Conservation (phyloP, 1,140 invertebrate species). For the Drosophila athabasca region DNA sequence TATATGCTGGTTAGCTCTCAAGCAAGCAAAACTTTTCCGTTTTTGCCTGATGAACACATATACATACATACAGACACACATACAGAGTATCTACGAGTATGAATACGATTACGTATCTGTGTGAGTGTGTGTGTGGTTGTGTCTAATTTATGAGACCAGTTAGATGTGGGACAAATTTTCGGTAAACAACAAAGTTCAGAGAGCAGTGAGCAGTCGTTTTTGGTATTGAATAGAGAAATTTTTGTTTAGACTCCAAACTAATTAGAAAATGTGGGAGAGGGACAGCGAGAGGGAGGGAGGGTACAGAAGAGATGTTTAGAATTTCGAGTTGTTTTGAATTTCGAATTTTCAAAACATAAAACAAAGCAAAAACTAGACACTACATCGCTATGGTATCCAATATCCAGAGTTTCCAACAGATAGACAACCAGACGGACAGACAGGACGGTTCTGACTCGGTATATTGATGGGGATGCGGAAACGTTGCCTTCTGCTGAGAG, state of each 20-base stretch:
- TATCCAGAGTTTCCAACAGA: too few species aligned
- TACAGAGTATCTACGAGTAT: conserved; percentile 6
- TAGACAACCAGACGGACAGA: too few species aligned
- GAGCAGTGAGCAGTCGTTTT: neutral
- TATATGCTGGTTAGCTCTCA: conserved; percentile 72
- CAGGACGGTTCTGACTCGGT: too few species aligned
- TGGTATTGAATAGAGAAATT: conserved; percentile 1
- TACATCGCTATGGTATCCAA: too few species aligned
- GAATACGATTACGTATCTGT: conserved; percentile 19
- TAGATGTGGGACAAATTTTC: conserved; percentile 41
- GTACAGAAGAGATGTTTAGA: too few species aligned
- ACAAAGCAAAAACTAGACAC: too few species aligned
- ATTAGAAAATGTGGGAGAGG: neutral
- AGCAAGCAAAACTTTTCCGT: conserved; percentile 54
- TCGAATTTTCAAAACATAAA: too few species aligned
- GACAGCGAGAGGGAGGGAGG: too few species aligned
- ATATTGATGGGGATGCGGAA: too few species aligned
- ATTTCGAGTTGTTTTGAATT: neutral
- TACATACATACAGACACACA: too few species aligned
- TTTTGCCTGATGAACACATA: conserved; percentile 49
- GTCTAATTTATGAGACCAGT: conserved; percentile 74
- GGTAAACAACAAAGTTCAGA: conserved; percentile 8
- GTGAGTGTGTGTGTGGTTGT: conserved; percentile 60
- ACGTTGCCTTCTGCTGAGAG: too few species aligned
- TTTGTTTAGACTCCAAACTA: neutral